These are phyloP conservation scores for Plodia interpunctella DNA, from an alignment of 1,140 invertebrate species.

Conservation along the genomic window DNA sequence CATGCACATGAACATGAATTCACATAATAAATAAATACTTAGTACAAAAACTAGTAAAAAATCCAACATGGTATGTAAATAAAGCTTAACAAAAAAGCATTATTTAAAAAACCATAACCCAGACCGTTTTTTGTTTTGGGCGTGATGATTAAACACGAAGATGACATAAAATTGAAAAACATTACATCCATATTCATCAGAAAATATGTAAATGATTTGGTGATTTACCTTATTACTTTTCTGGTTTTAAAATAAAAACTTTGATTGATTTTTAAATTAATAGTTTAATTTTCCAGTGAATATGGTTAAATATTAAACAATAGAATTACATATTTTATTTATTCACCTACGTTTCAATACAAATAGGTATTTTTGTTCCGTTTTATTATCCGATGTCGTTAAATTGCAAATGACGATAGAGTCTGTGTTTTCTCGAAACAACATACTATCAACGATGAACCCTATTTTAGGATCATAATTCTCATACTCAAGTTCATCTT, in stretches of 20 bases:
- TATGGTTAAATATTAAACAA: constrained; percentile 31
- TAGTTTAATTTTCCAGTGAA: constrained; percentile 29
- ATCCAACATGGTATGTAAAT: too few species aligned
- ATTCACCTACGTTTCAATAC: constrained; percentile 69
- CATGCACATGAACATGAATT: too few species aligned
- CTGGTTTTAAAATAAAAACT: too few species aligned
- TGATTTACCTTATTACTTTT: too few species aligned
- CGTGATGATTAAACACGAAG: not conserved
- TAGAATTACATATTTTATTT: constrained; percentile 38
- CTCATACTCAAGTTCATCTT: constrained; percentile 47
- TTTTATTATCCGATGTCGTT: constrained; percentile 25
- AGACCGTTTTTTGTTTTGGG: too few species aligned
- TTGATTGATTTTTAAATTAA: constrained; percentile 18
- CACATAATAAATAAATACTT: too few species aligned
- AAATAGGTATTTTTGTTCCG: constrained; percentile 48
- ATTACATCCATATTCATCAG: constrained; percentile 44
- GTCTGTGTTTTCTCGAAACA: not conserved
- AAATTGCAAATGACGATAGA: constrained; percentile 10
- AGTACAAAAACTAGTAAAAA: too few species aligned
- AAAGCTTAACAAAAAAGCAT: too few species aligned
- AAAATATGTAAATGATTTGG: constrained; percentile 14
- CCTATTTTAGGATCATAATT: constrained; percentile 80
- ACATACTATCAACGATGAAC: constrained; percentile 68
- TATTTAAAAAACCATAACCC: too few species aligned
- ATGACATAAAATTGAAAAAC: constrained; percentile 52